Evolutionary conservation across 2,113 vertebrate species (phyloP).

Genomic region (Sialia sialis): DNA sequence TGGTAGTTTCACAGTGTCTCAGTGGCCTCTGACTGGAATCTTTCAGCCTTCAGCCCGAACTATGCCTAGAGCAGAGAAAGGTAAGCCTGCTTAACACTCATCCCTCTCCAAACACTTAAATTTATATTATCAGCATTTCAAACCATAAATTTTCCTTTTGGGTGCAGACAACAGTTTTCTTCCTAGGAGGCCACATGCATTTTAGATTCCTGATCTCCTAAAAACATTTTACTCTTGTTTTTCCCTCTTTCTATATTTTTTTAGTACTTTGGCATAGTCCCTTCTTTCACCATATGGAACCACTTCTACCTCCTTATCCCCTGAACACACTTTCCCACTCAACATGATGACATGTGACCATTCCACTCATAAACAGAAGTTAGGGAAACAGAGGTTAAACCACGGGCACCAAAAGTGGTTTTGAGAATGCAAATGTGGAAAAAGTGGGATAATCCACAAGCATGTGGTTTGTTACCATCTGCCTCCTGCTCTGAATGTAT

Average conservation of each 20-base stretch:
- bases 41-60: background rate
- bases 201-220: background rate
- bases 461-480: slow-evolving; percentile 71
- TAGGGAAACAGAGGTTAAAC: slow-evolving; percentile 78
- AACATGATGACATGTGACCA: slow-evolving; percentile 68
- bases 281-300: slow-evolving; percentile 51
- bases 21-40: background rate
- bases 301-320: slow-evolving; percentile 59
- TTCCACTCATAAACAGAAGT: slow-evolving; percentile 72
- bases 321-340: slow-evolving; percentile 68
- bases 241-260: slow-evolving; percentile 11
- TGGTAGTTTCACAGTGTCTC: background rate
- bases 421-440: slow-evolving; percentile 70
- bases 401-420: slow-evolving; percentile 70
- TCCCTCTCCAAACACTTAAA: background rate
- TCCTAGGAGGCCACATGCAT: background rate
- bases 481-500: slow-evolving; percentile 36
- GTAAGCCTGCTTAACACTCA: background rate
- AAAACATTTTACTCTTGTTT: background rate
- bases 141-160: background rate
- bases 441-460: slow-evolving; percentile 74
- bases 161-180: background rate
- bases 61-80: background rate
- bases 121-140: background rate
- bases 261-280: background rate